phyloP scores from a whole-genome alignment of 2,888 invertebrate genomes.

The Carterocephalus palaemon region DNA sequence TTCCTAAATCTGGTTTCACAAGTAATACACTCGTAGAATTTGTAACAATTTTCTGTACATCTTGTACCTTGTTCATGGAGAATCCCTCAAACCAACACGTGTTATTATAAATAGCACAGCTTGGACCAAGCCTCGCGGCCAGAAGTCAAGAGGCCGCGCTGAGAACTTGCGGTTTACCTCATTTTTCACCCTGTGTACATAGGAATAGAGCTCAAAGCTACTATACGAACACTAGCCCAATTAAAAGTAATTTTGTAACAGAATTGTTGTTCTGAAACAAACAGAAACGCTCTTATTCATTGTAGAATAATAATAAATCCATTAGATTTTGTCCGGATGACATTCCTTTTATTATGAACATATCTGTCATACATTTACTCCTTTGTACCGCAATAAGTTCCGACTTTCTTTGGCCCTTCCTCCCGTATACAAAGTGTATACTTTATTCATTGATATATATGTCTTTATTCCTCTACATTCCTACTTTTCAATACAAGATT shows the following conservation, averaged over 20 bases:
- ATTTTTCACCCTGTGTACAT: constrained; percentile 7
- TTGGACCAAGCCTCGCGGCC: constrained; percentile 17
- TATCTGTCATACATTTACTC: too few species aligned
- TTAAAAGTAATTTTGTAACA: constrained; percentile 19
- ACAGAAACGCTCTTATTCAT: constrained; percentile 7
- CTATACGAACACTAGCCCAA: constrained; percentile 6
- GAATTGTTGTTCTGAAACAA: constrained; percentile 16
- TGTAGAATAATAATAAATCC: not conserved
- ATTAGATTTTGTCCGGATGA: not conserved
- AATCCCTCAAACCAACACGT: constrained; percentile 11
- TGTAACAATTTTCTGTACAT: constrained; percentile 11
- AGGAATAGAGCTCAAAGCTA: constrained; percentile 8
- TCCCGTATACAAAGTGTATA: too few species aligned
- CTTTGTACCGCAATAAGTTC: too few species aligned
- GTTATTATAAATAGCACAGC: constrained; percentile 18
- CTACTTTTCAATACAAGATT: too few species aligned
- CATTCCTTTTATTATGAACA: too few species aligned
- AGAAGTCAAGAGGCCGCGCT: constrained; percentile 15
- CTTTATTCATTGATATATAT: too few species aligned
- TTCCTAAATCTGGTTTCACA: too few species aligned
- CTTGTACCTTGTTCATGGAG: constrained; percentile 5
- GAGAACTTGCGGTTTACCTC: constrained; percentile 2
- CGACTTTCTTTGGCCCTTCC: too few species aligned
- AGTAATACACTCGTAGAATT: not conserved
- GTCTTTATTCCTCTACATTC: too few species aligned